Base-by-base conservation (phyloP, 1,140 invertebrate species). In the Mactra quadrangularis region DNA sequence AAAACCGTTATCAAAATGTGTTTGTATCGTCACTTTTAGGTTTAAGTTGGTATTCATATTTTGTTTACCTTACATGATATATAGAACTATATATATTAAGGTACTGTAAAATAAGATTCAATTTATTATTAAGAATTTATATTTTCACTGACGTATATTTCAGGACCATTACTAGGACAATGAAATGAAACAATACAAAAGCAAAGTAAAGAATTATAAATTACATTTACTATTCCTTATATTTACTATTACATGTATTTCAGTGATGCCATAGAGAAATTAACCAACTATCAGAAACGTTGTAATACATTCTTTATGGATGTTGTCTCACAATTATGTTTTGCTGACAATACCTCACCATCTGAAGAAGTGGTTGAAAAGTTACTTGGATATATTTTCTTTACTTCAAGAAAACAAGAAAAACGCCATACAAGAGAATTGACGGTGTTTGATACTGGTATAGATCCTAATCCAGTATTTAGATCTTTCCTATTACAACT, bases 241-340 rank as follows among this genome's bases (percentile, higher is more conserved):
- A 41, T n/a, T n/a, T n/a, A n/a, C n/a, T n/a, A n/a, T n/a, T n/a
- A n/a, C n/a, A n/a, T n/a, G n/a, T n/a, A n/a, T 82, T 82, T 64
- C n/a, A 82, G 76, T 1, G 41, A 60, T 31, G 45, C 17, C 41
- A 29, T 35, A 17, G 33, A 29, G 27, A 70, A 76, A 41, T 33
- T 75, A 17, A 53, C 59, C 19, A 45, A 70, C 7, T 76, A 75
- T 35, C 83, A 87, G 71, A 59, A 78, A 41, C 45, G 82, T 31
- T 87, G 87, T 41, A 89, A 89, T 74, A 78, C 53, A 19, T 90
- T 90, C 76, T 88, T 89, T 62, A 89, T 90, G 87, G 84, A 85
- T 9, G 68, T 90, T n/a, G 88, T 90, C 19, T 88, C 88, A 1
- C 74, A 87, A 59, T 81, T 90, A 15, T 90, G 89, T 55, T 90